A percentile compares a stretch with the other conserved stretches of the same genome.
Conservation (phyloP, 2,888 invertebrate species). For the Mythimna pallens region DNA sequence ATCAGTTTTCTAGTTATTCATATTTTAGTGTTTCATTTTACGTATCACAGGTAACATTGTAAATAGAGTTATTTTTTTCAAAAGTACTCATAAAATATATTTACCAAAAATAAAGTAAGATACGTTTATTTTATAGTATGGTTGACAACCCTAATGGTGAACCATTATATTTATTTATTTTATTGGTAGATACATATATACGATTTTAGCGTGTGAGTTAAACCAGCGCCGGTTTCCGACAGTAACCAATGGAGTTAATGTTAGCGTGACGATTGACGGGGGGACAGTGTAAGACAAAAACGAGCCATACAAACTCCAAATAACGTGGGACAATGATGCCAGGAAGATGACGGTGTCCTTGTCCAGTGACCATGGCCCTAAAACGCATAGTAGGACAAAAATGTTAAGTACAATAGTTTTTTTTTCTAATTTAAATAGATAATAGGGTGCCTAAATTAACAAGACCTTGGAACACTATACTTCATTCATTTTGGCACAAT, state of each 20-base stretch:
- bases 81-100: too few relatives aligned
- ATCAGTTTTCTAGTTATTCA: too few relatives aligned
- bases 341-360: too few relatives aligned
- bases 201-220: neutral
- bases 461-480: slow-evolving; percentile 14
- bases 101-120: too few relatives aligned
- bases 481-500: slow-evolving; percentile 2
- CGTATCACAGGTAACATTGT: too few relatives aligned
- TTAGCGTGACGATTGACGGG: neutral
- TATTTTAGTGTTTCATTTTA: too few relatives aligned
- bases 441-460: neutral
- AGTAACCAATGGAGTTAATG: neutral
- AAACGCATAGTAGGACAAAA: too few relatives aligned
- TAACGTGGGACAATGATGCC: neutral
- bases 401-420: too few relatives aligned
- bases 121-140: too few relatives aligned
- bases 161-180: slow-evolving; percentile 10
- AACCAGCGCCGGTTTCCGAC: neutral
- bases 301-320: neutral
- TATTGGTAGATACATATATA: neutral
- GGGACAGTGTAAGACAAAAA: neutral
- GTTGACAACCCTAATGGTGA: neutral
- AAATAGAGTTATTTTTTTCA: too few relatives aligned
- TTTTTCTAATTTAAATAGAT: neutral
- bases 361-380: too few relatives aligned